Base-by-base conservation (phyloP, 2,113 vertebrate species). In the Glaucidium brasilianum region DNA sequence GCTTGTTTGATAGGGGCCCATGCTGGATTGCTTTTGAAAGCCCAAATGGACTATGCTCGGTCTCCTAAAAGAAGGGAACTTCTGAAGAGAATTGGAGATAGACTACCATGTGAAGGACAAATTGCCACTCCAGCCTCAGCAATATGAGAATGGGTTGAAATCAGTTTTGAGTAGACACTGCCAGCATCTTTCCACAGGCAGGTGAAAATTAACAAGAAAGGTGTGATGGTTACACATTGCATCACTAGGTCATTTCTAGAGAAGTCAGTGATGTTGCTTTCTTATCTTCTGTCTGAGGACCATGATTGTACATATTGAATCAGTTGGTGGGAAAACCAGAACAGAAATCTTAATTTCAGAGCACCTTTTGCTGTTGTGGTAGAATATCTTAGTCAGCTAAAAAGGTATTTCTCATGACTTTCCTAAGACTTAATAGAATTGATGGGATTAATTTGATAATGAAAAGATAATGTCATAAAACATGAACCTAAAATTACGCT, bases 401-500 rank as follows among this genome's bases (percentile, higher is more conserved):
- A 76, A 82, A 82, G 63, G 47, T 85, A 55, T 90, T 41, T 95
- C 60, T 96, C 78, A 79, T 84, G 92, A 77, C 55, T 88, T 90
- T 79, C 88, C 53, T 91, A 72, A 82, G 85, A 91, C 66, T 96
- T 89, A 97, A 30, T 30, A n/a, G 21, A 77, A 72, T 81, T 47
- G 82, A 75, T 53, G 34, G 52, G 12, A 69, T 83, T 96, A 82
- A 92, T 90, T 91, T 91, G 79, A 92, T 80, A 93, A 94, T 50
- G 68, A 87, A 94, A 91, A 75, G 37, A 79, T 88, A 3, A 86
- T 97, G 32, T 96, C 68, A 92, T 92, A 68, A 81, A 77, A 59
- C 8, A 29, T n/a, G n/a, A 89, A 75, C 71, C 86, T 73, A 62
- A 91, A 95, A 43, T 95, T 96, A 92, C 78, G 7, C 23, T 72